These are phyloP conservation scores for Lonchura striata DNA, from an alignment of 2,113 vertebrate genomes.

Conservation along the genomic window DNA sequence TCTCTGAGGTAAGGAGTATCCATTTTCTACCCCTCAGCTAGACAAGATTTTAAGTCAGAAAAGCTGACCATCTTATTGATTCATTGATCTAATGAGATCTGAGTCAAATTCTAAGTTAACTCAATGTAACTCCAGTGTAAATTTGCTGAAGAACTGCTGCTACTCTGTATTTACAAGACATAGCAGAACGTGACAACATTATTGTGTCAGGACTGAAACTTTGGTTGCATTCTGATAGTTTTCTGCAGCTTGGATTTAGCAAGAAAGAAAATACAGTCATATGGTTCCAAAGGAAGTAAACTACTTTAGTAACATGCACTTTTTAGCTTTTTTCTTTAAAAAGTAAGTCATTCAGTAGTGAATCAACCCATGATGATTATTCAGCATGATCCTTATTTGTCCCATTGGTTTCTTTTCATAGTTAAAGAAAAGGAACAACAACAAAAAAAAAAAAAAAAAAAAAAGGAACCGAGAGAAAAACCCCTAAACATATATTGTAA, in stretches of 20 bases:
- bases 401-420: neutral
- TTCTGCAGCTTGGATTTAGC: neutral
- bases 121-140: neutral
- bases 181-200: neutral
- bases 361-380: neutral
- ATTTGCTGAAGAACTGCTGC: neutral
- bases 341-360: neutral
- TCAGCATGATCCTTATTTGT: neutral
- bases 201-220: neutral
- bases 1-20: neutral
- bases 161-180: neutral
- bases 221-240: neutral
- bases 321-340: neutral
- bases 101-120: neutral
- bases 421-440: neutral
- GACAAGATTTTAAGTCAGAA: neutral
- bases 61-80: neutral
- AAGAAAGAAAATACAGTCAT: neutral
- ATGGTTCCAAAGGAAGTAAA: neutral
- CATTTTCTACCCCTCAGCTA: neutral
- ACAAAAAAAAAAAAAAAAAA: neutral
- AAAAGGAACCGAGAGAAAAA: neutral
- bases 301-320: neutral
- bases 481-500: neutral
- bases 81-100: neutral